phyloP scores from a whole-genome alignment of 2,113 vertebrate genomes.

The Varanus salvator region DNA sequence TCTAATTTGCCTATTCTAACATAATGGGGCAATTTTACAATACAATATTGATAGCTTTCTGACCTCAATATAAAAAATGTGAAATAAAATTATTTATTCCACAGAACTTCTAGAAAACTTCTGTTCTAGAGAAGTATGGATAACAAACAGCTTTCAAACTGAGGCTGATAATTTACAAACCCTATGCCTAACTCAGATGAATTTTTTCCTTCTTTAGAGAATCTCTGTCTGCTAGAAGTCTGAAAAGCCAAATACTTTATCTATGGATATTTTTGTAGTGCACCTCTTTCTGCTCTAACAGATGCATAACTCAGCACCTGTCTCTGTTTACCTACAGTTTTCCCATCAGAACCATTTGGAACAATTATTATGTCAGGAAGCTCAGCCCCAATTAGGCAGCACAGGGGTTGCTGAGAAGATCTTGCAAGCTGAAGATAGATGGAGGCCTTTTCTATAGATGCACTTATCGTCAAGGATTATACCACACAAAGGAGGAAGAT shows the following conservation, averaged over 20 bases:
- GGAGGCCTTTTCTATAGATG: background rate
- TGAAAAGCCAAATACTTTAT: background rate
- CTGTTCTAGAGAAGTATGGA: background rate
- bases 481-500: no score
- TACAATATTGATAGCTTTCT: background rate
- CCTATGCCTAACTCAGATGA: background rate
- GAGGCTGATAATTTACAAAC: background rate
- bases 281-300: background rate
- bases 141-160: background rate
- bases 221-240: background rate
- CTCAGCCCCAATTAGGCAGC: background rate
- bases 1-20: background rate
- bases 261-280: no score
- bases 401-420: background rate
- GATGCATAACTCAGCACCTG: background rate
- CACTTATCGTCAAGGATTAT: no score
- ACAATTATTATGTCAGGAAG: background rate
- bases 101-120: no score
- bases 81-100: no score
- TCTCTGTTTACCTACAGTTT: background rate
- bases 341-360: constrained; percentile 1
- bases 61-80: background rate
- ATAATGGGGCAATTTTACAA: background rate
- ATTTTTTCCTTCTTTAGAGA: background rate
- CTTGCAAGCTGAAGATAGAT: background rate